Percentiles rank a stretch among this genome's conserved stretches.
Conservation (phyloP, 2,113 vertebrate genomes). For the Plotosus lineatus region DNA sequence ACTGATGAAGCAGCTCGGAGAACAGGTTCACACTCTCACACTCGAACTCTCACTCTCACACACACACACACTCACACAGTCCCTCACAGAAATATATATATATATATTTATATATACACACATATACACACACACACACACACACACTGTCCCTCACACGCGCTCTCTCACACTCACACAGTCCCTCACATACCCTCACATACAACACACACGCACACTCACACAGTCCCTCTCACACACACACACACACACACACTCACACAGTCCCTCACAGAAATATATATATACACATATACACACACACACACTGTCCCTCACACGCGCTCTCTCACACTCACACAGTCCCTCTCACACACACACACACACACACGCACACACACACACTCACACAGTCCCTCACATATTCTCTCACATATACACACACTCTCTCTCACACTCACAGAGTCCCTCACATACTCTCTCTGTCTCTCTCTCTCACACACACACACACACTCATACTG, state of each 20-base stretch:
- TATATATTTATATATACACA: too few relatives aligned
- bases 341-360: conserved; percentile 11
- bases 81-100: neutral
- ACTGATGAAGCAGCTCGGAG: conserved; percentile 94
- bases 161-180: too few relatives aligned
- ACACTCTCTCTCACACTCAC: neutral
- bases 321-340: too few relatives aligned
- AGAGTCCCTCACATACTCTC: too few relatives aligned
- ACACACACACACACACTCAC: too few relatives aligned
- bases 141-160: neutral
- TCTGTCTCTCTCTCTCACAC: too few relatives aligned
- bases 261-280: neutral
- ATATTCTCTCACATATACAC: too few relatives aligned
- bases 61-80: neutral
- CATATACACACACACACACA: neutral
- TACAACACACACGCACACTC: too few relatives aligned
- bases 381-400: neutral
- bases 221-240: neutral
- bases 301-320: neutral
- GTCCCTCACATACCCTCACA: too few relatives aligned
- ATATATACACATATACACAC: neutral
- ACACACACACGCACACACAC: conserved; percentile 2
- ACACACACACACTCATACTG: neutral
- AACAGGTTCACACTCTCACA: conserved; percentile 77
- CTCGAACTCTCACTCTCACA: conserved; percentile 9